Evolutionary conservation across 1,140 invertebrate genomes (phyloP).

Genomic region (Psilanteris sp.): DNA sequence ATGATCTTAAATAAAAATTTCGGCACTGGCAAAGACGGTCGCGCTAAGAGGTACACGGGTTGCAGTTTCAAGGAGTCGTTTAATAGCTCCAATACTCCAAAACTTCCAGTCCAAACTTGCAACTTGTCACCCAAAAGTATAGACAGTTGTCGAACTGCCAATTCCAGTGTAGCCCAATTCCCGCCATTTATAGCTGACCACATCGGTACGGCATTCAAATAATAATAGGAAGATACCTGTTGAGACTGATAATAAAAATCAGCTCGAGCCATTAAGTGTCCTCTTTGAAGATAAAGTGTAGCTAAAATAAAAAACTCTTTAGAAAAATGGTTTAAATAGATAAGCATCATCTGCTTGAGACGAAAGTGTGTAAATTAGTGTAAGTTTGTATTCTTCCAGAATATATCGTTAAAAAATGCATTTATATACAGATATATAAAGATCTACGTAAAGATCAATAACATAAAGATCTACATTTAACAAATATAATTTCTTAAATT

Average conservation of each 20-base stretch:
- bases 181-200: conserved; percentile 80
- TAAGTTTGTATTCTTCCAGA: no score
- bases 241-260: conserved; percentile 79
- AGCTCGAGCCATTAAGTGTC: conserved; percentile 80
- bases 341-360: no score
- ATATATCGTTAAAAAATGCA: no score
- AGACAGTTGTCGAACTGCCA: conserved; percentile 68
- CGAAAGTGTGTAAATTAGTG: no score
- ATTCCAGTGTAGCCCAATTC: conserved; percentile 80
- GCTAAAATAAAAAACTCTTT: conserved; percentile 5
- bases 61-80: conserved; percentile 50
- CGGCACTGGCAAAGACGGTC: conserved; percentile 72
- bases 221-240: conserved; percentile 80
- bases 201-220: conserved; percentile 80
- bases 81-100: conserved; percentile 70
- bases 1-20: conserved; percentile 79
- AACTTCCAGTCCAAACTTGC: conserved; percentile 74
- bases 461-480: no score
- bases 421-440: no score
- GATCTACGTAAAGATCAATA: no score
- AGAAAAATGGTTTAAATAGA: no score
- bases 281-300: conserved; percentile 74
- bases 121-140: conserved; percentile 55
- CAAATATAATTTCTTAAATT: no score
- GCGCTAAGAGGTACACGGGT: conserved; percentile 71